Conservation (phyloP, 2,113 vertebrate species). For the Ctenodactylus gundi region DNA sequence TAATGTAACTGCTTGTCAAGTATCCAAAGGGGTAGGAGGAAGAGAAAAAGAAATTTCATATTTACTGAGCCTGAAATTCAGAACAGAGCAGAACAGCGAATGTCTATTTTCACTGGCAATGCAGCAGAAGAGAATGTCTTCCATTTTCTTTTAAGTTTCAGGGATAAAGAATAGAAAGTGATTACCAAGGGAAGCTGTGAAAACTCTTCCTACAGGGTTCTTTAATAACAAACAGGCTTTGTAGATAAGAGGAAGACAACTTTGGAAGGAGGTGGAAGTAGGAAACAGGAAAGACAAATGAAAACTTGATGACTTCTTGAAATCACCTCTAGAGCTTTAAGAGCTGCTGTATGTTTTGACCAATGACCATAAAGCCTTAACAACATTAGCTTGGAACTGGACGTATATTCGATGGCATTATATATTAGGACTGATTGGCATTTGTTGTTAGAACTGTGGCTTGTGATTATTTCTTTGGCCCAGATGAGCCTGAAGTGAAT, state of each 20-base stretch:
- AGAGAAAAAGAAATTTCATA: conserved; percentile 30
- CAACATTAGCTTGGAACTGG: background rate
- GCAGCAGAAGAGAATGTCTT: conserved; percentile 23
- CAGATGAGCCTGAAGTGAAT: background rate
- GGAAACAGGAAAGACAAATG: background rate
- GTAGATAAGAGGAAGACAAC: background rate
- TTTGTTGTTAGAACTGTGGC: background rate
- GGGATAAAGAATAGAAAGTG: background rate
- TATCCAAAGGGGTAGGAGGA: background rate
- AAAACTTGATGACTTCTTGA: background rate
- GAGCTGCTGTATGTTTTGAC: background rate
- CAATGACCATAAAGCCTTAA: background rate
- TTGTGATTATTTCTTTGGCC: background rate
- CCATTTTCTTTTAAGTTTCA: conserved; percentile 11
- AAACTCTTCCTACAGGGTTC: background rate
- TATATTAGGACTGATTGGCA: background rate
- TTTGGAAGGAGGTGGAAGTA: background rate
- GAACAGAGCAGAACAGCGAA: background rate
- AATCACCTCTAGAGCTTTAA: background rate
- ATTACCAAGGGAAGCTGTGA: background rate
- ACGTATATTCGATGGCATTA: background rate
- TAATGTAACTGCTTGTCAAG: conserved; percentile 3
- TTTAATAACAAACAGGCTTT: background rate
- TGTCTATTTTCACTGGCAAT: conserved; percentile 1
- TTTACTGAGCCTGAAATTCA: conserved; percentile 48